These are phyloP conservation scores for Gymnopithys bicolor DNA, from an alignment of 2,797 vertebrate species.

Conservation along the genomic window DNA sequence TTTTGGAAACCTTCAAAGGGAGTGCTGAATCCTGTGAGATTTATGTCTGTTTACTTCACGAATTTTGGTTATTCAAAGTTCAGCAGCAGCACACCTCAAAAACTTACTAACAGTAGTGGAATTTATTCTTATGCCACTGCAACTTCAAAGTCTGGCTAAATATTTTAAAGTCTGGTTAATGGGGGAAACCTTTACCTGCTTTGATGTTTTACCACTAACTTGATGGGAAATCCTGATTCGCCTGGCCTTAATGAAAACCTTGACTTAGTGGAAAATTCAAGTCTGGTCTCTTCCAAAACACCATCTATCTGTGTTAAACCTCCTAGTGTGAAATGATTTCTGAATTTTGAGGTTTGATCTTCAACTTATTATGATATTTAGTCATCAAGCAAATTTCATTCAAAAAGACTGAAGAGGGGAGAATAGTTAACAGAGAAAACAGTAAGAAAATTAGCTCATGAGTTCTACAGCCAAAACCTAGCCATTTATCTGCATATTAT, in stretches of 20 bases:
- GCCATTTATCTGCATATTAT: background rate
- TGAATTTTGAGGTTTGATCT: background rate
- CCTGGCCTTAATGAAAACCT: rapidly evolving
- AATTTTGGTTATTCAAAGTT: background rate
- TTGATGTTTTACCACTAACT: background rate
- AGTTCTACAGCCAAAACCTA: background rate
- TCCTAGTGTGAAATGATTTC: background rate
- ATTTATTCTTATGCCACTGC: background rate
- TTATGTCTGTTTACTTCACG: background rate
- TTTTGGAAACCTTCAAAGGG: conserved; percentile 32
- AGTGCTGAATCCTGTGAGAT: conserved; percentile 15
- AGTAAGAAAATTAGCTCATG: background rate
- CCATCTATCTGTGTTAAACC: background rate
- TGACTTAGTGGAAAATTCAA: background rate
- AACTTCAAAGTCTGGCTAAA: background rate
- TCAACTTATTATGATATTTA: background rate
- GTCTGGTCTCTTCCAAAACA: background rate
- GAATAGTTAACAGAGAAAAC: background rate
- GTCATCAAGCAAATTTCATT: background rate
- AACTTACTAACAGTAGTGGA: background rate
- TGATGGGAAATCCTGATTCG: background rate
- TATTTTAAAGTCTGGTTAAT: background rate
- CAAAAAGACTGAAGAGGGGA: background rate
- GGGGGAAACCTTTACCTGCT: background rate
- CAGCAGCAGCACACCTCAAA: background rate